Evolutionary conservation across 2,797 vertebrate genomes (phyloP), one percentile per base, ranked within the genome.

Genomic region (Tiaroga cobitis): DNA sequence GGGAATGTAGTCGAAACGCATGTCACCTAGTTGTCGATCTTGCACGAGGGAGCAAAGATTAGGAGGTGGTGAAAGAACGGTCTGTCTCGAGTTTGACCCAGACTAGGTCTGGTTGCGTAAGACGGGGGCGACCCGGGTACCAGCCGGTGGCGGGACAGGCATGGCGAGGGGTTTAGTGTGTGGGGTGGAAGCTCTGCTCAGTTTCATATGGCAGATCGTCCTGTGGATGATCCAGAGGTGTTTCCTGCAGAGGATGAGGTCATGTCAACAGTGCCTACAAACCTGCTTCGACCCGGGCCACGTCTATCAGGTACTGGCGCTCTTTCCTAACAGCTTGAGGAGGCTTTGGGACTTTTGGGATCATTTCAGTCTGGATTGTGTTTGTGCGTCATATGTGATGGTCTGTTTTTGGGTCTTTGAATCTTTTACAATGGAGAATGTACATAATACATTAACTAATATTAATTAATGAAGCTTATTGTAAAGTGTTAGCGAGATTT

Each of bases 271-370:
- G 92, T 95, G 95, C 87, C 93, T 97, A 91, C 91, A 95, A 89
- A 94, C 95, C 1, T 98, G 97, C 95, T 94, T 95, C 26, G 94
- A 96, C 89, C 93, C 96, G 54, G 95, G 94, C 46, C 95, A 97
- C 16, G 86, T 97, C 89, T 96, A 97, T 92, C 97, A 97, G 97
- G 97, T 98, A 93, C 15, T 24, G 37, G 1, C 8, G 63, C 6
- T 74, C 69, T 63, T 49, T 73, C 5, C 2, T 46, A 46, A 10
- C 15, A 3, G 26, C 26, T 11, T 18, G 39, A 29, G 41, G 41
- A 43, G 2, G 1, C n/a, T 46, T 29, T 18, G 8, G 13, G 9
- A n/a, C 21, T n/a, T 6, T 61, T 59, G 56, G 4, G 21, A 24
- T 76, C 1, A 16, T 41, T 78, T 43, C 16, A 21, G n/a, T 41